Evolutionary conservation across 2,888 invertebrate genomes (phyloP), one percentile per base, ranked within the genome.

Genomic region (Aelia acuminata): DNA sequence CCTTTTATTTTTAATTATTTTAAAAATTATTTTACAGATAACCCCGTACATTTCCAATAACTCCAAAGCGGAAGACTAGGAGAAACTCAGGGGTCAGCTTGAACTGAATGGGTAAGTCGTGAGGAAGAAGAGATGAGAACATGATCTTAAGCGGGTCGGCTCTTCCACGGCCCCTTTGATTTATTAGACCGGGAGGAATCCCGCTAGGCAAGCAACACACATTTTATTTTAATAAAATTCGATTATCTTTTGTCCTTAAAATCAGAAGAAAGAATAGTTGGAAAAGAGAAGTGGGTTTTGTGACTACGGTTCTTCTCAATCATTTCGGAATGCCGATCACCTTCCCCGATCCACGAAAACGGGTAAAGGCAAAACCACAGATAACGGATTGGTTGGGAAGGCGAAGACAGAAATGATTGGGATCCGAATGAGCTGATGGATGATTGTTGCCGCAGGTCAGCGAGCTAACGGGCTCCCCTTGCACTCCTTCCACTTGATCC

Each of bases 71-170:
- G 80, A 80, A 80, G 80, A 3, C 39, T 11, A 35, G 43, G 43
- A 80, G 80, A 80, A 80, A 80, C n/a, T 80, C 80, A 13, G 35
- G 43, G 43, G 43, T 43, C 80, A 43, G 43, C 43, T 47, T 3
- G 43, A 43, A 43, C 22, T 43, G 43, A 47, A 80, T 80, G 39
- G 43, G 43, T n/a, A 43, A 80, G 80, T 80, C 80, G 80, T 80
- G 80, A 80, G n/a, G 43, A 43, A 22, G 80, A 7, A 43, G 13
- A 39, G 75, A 75, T 35, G 53, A n/a, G 53, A n/a, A 53, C 53
- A 53, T 53, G n/a, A 53, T 53, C 53, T 53, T 31, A 63, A 63
- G 31, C 26, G 26, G 63, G 63, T 63, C 63, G 63, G 31, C 31
- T 31, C 26, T 31, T 70, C 35, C 35, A 70, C 18, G 10, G 20